Conservation (phyloP, 2,888 invertebrate species). For the Onchidella celtica region DNA sequence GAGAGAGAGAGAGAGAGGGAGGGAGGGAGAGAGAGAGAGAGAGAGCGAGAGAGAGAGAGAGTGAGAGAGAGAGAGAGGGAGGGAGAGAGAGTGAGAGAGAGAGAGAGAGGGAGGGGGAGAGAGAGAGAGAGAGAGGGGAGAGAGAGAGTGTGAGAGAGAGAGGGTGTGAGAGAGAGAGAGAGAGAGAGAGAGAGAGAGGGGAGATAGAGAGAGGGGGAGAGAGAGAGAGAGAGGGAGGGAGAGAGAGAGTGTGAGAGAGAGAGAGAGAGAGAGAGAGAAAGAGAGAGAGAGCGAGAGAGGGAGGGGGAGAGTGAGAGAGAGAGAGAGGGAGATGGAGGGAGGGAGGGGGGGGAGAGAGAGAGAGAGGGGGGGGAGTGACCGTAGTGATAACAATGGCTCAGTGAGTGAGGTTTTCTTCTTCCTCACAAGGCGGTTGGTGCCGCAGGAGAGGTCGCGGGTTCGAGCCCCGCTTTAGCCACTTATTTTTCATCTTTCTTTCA, state of each 20-base stretch:
- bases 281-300: neutral
- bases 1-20: neutral
- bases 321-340: neutral
- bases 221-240: neutral
- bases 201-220: neutral
- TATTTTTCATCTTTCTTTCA: no score
- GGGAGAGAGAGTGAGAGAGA: neutral
- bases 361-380: no score
- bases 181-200: neutral
- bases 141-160: slow-evolving; percentile 4
- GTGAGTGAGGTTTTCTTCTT: no score
- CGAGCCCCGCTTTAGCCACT: no score
- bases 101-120: neutral
- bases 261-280: neutral
- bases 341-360: neutral
- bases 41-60: neutral
- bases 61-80: neutral
- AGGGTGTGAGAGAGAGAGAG: neutral
- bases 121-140: neutral
- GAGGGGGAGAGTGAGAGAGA: no score
- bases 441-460: no score
- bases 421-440: no score
- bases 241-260: neutral
- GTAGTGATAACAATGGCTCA: no score
- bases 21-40: neutral